A percentile compares a stretch with the other conserved stretches of the same genome.
These are phyloP conservation scores for Nasonia giraulti DNA, from an alignment of 1,140 invertebrate genomes.

Conservation along the genomic window DNA sequence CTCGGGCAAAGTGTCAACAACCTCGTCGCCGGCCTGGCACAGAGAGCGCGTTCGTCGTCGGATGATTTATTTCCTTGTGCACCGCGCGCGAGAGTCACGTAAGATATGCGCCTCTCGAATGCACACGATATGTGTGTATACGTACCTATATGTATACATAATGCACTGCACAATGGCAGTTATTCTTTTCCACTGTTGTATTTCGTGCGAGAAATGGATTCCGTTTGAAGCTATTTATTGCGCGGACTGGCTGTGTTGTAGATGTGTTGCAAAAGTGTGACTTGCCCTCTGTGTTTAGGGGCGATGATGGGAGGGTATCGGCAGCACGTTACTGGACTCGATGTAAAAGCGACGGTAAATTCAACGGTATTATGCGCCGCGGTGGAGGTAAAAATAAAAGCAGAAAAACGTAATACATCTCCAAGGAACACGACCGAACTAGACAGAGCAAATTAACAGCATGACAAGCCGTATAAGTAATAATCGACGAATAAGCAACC, in stretches of 20 bases:
- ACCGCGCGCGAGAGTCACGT: not conserved
- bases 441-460: constrained; percentile 21
- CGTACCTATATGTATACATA: not conserved
- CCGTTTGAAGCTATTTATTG: not conserved
- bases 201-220: not conserved
- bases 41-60: not conserved
- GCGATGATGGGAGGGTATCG: too few species aligned
- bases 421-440: not conserved
- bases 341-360: too few species aligned
- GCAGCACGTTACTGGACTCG: too few species aligned
- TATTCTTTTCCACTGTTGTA: not conserved
- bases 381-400: not conserved
- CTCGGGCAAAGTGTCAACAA: not conserved
- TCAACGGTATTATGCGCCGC: too few species aligned
- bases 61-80: not conserved
- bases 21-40: not conserved
- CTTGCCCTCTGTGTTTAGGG: too few species aligned
- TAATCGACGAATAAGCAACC: not conserved
- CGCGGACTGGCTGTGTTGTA: too few species aligned
- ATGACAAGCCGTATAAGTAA: constrained; percentile 5
- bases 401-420: not conserved
- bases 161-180: not conserved
- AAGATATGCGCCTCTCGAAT: not conserved
- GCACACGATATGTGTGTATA: not conserved
- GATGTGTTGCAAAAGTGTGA: too few species aligned